A percentile compares a stretch with the other conserved stretches of the same genome.
phyloP scores from a whole-genome alignment of 2,113 vertebrate genomes.

The Anhinga rufa region DNA sequence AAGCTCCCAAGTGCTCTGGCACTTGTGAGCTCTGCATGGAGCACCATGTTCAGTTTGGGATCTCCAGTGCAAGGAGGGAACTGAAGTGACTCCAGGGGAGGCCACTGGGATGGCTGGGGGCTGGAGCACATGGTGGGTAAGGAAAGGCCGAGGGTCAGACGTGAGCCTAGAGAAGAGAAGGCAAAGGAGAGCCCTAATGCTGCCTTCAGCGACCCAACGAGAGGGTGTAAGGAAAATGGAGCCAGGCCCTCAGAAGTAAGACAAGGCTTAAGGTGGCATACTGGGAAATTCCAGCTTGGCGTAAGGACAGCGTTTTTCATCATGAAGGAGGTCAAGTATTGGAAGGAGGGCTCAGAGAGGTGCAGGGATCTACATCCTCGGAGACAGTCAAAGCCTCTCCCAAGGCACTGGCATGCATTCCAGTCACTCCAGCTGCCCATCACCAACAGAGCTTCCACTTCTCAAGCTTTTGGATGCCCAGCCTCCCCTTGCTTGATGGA shows the following conservation, averaged over 20 bases:
- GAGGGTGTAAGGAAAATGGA: not conserved
- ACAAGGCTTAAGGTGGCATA: not conserved
- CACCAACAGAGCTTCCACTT: not conserved
- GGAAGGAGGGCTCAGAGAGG: not conserved
- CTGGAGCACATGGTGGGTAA: not conserved
- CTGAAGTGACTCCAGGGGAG: not conserved
- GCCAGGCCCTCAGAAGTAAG: not conserved
- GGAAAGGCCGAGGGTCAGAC: not conserved
- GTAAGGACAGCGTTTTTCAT: not conserved
- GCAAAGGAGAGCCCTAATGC: not conserved
- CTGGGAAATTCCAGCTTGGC: not conserved
- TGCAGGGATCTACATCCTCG: not conserved
- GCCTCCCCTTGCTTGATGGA: not conserved
- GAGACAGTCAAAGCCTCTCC: not conserved
- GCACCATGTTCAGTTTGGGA: not conserved
- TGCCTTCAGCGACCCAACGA: not conserved
- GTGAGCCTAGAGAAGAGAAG: not conserved
- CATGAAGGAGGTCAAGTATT: not conserved
- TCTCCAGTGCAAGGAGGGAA: not conserved
- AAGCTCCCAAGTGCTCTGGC: not conserved
- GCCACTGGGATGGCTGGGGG: not conserved
- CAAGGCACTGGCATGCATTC: not conserved
- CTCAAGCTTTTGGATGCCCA: not conserved
- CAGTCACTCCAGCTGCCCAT: not conserved
- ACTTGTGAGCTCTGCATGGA: not conserved